Percentiles rank a stretch among this genome's conserved stretches.
Evolutionary conservation across 2,113 vertebrate genomes (phyloP).

Genomic region (Dicrurus megarhynchus): DNA sequence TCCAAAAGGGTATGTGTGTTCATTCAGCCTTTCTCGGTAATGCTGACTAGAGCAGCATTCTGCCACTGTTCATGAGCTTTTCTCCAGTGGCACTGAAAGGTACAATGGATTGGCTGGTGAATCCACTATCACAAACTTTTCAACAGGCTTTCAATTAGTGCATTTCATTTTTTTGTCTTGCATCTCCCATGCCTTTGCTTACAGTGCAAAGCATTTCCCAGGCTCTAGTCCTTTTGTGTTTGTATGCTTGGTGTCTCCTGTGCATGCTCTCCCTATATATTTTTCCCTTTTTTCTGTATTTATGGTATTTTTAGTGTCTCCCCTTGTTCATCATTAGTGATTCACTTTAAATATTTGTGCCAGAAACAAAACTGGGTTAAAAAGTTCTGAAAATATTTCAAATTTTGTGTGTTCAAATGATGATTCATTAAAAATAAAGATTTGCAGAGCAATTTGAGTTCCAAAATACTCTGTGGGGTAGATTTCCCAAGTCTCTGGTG

Average conservation of each 20-base stretch:
- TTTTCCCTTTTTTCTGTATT: neutral
- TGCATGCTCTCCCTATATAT: neutral
- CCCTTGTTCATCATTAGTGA: neutral
- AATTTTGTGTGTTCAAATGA: neutral
- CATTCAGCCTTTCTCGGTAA: neutral
- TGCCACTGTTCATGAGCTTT: neutral
- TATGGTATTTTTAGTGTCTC: neutral
- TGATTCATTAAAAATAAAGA: neutral
- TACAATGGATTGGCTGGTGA: neutral
- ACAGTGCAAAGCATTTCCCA: neutral
- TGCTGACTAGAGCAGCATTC: neutral
- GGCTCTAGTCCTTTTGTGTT: neutral
- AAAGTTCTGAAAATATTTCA: neutral
- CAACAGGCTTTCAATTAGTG: neutral
- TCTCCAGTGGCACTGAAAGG: neutral
- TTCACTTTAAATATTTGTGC: neutral
- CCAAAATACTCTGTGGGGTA: neutral
- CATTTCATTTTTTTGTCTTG: neutral
- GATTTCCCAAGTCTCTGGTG: neutral
- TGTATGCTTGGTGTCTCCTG: neutral
- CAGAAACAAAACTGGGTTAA: neutral
- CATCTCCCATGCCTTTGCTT: neutral
- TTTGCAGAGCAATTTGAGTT: neutral
- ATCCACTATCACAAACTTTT: neutral
- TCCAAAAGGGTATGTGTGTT: rapidly evolving